Evolutionary conservation across 2,113 vertebrate species (phyloP).

Genomic region (Miniopterus natalensis): DNA sequence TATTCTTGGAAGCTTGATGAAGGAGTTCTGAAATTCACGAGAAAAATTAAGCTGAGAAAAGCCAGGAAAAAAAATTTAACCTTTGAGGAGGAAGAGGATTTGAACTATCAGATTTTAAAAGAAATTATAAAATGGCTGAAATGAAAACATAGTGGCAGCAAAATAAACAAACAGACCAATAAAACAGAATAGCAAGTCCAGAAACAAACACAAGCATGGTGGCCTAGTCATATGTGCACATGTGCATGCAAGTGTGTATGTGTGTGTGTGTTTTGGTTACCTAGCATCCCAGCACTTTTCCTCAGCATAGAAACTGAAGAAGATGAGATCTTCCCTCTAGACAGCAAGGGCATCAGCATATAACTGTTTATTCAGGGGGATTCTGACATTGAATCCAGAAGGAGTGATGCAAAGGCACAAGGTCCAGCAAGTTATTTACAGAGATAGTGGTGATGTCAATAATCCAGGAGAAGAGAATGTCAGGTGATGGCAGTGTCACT

Average conservation of each 20-base stretch:
- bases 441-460: background rate
- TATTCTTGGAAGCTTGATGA: conserved; percentile 52
- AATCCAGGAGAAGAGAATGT: background rate
- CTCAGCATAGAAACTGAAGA: background rate
- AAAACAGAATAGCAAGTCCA: conserved; percentile 36
- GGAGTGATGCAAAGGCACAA: background rate
- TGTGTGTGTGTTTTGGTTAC: background rate
- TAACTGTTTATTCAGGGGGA: background rate
- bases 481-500: background rate
- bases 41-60: conserved; percentile 49
- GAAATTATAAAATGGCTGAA: conserved; percentile 28
- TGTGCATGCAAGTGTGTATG: no score
- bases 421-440: background rate
- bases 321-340: background rate
- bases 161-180: background rate
- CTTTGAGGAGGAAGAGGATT: conserved; percentile 13
- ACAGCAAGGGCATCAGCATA: background rate
- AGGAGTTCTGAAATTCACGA: conserved; percentile 34
- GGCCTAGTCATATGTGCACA: fast-evolving
- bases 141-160: conserved; percentile 26
- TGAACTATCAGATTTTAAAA: conserved; percentile 29
- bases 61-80: background rate
- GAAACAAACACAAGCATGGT: background rate
- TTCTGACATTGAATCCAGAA: background rate
- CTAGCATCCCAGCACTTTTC: background rate